Conservation (phyloP, 2,797 vertebrate species). For the Neosilurus hyrtlii region DNA sequence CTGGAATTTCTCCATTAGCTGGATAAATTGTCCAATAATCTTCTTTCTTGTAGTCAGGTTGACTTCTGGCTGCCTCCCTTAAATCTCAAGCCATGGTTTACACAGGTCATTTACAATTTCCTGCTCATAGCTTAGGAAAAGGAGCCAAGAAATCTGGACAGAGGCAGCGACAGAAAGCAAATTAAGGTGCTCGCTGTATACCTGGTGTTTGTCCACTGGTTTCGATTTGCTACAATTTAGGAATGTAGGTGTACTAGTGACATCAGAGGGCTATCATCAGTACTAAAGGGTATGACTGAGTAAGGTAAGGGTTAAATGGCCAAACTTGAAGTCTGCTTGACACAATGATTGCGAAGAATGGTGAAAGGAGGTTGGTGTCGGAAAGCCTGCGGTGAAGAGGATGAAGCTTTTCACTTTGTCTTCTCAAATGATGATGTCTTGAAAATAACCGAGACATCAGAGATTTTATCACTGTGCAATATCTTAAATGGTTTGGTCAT, state of each 20-base stretch:
- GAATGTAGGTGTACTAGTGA: background rate
- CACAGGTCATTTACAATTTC: conserved; percentile 2
- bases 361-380: no score
- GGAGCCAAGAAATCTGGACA: background rate
- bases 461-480: no score
- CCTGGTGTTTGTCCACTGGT: background rate
- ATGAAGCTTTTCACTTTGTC: no score
- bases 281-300: background rate
- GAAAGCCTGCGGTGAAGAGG: no score
- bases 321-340: no score
- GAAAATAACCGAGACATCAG: no score
- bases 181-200: background rate
- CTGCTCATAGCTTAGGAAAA: background rate
- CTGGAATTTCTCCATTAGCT: background rate
- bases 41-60: conserved; percentile 1
- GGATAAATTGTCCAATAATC: background rate
- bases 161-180: no score
- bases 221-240: background rate
- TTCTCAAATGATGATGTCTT: no score
- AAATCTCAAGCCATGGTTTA: background rate
- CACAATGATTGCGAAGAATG: no score
- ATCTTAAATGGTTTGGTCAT: no score
- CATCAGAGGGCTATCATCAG: background rate
- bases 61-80: conserved; percentile 9
- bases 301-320: no score